Percentiles rank a stretch among this genome's conserved stretches.
Conservation (phyloP, 2,797 vertebrate species). For the Megalops cyprinoides region DNA sequence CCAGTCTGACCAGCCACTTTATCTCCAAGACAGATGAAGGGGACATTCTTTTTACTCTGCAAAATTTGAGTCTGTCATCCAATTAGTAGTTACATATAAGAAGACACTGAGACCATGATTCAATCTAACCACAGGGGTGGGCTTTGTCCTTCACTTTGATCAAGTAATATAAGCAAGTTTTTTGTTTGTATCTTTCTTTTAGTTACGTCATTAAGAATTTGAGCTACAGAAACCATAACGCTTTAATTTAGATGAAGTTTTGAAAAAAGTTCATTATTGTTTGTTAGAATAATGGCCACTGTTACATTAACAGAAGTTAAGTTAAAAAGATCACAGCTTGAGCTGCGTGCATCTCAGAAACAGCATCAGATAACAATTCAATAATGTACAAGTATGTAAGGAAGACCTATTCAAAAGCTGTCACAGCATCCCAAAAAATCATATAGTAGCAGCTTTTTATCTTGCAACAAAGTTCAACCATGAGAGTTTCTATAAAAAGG, state of each 20-base stretch:
- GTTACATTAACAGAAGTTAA: too few relatives aligned
- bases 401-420: too few relatives aligned
- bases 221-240: too few relatives aligned
- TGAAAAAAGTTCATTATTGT: too few relatives aligned
- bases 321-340: not conserved
- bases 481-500: not conserved
- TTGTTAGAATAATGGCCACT: too few relatives aligned
- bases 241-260: too few relatives aligned
- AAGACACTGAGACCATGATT: not conserved
- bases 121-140: not conserved
- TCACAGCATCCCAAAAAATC: not conserved
- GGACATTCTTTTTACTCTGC: not conserved
- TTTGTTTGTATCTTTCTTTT: too few relatives aligned
- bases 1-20: not conserved
- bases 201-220: too few relatives aligned
- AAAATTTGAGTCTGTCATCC: not conserved
- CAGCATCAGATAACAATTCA: not conserved
- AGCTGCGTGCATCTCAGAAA: not conserved
- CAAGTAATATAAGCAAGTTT: too few relatives aligned
- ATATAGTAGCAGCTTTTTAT: not conserved
- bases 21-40: not conserved
- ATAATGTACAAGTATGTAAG: too few relatives aligned
- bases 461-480: not conserved
- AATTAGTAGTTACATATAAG: not conserved
- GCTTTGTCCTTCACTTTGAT: too few relatives aligned